phyloP scores from a whole-genome alignment of 1,140 invertebrate genomes.

The Penaeus indicus region DNA sequence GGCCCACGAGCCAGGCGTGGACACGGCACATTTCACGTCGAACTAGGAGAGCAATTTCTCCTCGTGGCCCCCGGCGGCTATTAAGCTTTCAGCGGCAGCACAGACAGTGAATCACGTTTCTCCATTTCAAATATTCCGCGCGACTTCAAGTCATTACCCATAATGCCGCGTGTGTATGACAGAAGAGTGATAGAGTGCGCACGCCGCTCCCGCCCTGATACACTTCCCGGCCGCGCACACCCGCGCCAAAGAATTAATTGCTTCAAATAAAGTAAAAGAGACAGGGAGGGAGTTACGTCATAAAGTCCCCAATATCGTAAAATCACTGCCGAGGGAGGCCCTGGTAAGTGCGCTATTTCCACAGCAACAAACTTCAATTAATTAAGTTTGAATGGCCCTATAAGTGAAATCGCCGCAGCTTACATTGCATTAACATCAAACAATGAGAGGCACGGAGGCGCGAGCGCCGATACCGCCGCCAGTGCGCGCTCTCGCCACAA shows the following conservation, averaged over 20 bases:
- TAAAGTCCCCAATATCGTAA: slow-evolving; percentile 43
- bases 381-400: slow-evolving; percentile 65
- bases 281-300: slow-evolving; percentile 22
- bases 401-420: slow-evolving; percentile 64
- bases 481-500: neutral
- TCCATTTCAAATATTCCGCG: slow-evolving; percentile 62
- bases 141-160: slow-evolving; percentile 62
- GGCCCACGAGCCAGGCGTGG: neutral
- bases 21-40: slow-evolving; percentile 34
- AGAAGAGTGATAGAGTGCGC: slow-evolving; percentile 56
- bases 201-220: neutral
- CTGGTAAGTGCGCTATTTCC: slow-evolving; percentile 52
- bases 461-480: neutral
- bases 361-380: slow-evolving; percentile 63
- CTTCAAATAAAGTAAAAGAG: slow-evolving; percentile 36
- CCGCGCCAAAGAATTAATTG: slow-evolving; percentile 32
- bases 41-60: slow-evolving; percentile 24
- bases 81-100: slow-evolving; percentile 40
- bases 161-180: slow-evolving; percentile 59
- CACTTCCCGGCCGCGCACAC: neutral
- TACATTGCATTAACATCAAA: slow-evolving; percentile 63
- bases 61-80: slow-evolving; percentile 1
- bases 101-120: slow-evolving; percentile 59
- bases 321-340: slow-evolving; percentile 39
- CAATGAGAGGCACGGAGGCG: slow-evolving; percentile 45